Evolutionary conservation across 1,140 invertebrate species (phyloP), one percentile per base, ranked within the genome.

Genomic region (Sitodiplosis mosellana): DNA sequence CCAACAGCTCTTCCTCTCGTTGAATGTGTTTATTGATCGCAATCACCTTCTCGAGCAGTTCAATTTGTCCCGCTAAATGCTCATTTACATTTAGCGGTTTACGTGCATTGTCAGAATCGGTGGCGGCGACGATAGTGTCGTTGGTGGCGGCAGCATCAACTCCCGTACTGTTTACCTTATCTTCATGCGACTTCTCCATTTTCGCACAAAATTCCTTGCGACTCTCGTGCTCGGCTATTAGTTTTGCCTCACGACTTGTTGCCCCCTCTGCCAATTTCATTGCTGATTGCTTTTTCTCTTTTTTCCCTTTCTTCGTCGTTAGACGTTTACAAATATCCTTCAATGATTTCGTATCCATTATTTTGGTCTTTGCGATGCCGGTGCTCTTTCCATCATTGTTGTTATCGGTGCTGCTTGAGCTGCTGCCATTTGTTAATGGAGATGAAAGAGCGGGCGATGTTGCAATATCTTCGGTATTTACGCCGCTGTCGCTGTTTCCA

Each of bases 21-120:
- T 81, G 72, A 41, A 85, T 63, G 50, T 73, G 70, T 54, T 80
- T 78, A 54, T 84, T 83, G 14, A 86, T 64, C 17, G 77, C 74
- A 7, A 78, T 69, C 19, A 84, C 71, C 57, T 77, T 78, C 55
- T 84, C 80, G 54, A 81, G 66, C 45, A 81, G 64, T 51, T 77
- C 73, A 4, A 81, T 58, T 61, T 80, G 73, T 57, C 73, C 69
- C 10, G 45, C 45, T 19, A 46, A 33, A 38, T 38, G 12, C 14
- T 14, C 27, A 27, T 27, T 27, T 27, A 27, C 27, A 27, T 27
- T 27, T 27, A 27, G 27, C 27, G 27, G 27, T 27, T 27, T 27
- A 18, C 41, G 17, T 20, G 56, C 53, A 10, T 52, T 48, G n/a
- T 54, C 47, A 33, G 42, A 37, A 11, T 48, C 40, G 22, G 49